Conservation (phyloP, 2,888 invertebrate genomes). For the Endomychus coccineus region DNA sequence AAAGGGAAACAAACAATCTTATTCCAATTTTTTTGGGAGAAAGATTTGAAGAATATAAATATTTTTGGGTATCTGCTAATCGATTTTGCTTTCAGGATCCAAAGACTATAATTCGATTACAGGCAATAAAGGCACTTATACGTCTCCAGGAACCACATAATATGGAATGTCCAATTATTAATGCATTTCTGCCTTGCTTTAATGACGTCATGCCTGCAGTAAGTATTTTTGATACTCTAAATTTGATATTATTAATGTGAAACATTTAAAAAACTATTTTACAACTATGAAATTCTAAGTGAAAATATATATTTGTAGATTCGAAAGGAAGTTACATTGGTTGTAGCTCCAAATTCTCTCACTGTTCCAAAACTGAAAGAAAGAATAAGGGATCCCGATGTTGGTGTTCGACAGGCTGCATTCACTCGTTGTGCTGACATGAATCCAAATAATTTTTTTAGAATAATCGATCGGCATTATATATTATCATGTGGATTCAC, state of each 20-base stretch:
- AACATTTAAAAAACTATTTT: too few relatives aligned
- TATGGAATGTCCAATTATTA: constrained; percentile 67
- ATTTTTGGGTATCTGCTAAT: too few relatives aligned
- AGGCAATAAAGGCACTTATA: constrained; percentile 70
- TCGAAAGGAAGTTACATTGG: constrained; percentile 26
- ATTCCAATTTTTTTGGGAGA: too few relatives aligned
- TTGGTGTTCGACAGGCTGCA: constrained; percentile 59
- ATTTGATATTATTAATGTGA: background rate
- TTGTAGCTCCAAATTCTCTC: constrained; percentile 25
- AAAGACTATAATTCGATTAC: constrained; percentile 66
- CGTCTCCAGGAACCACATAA: constrained; percentile 74
- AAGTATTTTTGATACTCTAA: constrained; percentile 11
- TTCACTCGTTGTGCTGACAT: constrained; percentile 35
- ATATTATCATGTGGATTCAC: constrained; percentile 57
- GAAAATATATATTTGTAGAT: constrained; percentile 4
- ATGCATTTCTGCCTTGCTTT: constrained; percentile 67
- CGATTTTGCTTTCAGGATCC: constrained; percentile 52
- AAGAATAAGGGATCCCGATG: constrained; percentile 69
- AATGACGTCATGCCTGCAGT: constrained; percentile 62
- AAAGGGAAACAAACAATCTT: too few relatives aligned
- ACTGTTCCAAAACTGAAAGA: constrained; percentile 43
- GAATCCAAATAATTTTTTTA: constrained; percentile 39
- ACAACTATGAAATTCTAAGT: too few relatives aligned
- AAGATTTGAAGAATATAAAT: too few relatives aligned
- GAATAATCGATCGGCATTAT: constrained; percentile 57